phyloP scores from a whole-genome alignment of 1,140 invertebrate genomes.

The Asbolus verrucosus region DNA sequence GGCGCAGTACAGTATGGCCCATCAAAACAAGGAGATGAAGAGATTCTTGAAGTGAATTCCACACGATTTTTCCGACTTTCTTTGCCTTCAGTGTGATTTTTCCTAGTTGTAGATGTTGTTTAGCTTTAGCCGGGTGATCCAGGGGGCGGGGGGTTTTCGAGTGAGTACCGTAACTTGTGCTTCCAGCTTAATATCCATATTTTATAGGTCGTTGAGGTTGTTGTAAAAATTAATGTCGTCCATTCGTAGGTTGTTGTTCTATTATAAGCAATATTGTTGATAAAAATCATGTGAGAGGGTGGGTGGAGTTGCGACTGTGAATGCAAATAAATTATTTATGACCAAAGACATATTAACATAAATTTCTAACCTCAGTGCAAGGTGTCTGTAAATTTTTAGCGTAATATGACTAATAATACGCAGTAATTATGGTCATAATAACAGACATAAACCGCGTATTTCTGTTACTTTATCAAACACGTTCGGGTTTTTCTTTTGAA shows the following conservation, averaged over 20 bases:
- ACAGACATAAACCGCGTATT: too few relatives aligned
- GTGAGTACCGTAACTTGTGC: neutral
- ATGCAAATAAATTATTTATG: too few relatives aligned
- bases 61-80: neutral
- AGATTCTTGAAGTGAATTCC: slow-evolving; percentile 70
- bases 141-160: neutral
- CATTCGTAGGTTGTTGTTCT: neutral
- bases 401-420: too few relatives aligned
- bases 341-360: too few relatives aligned
- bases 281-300: too few relatives aligned
- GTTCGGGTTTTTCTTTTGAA: too few relatives aligned
- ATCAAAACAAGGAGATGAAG: slow-evolving; percentile 81
- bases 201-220: neutral
- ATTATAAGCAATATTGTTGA: too few relatives aligned
- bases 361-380: too few relatives aligned
- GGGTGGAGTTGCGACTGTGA: too few relatives aligned
- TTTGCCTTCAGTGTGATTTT: slow-evolving; percentile 10
- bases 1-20: slow-evolving; percentile 74
- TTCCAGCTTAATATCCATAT: slow-evolving; percentile 4
- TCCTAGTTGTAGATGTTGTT: neutral
- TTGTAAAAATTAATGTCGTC: slow-evolving; percentile 5
- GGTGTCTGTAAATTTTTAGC: too few relatives aligned
- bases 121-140: neutral
- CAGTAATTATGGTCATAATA: too few relatives aligned
- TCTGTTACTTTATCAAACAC: too few relatives aligned